Evolutionary conservation across 1,140 invertebrate genomes (phyloP), one percentile per base, ranked within the genome.

Genomic region (Trachymyrmex cornetzi): DNA sequence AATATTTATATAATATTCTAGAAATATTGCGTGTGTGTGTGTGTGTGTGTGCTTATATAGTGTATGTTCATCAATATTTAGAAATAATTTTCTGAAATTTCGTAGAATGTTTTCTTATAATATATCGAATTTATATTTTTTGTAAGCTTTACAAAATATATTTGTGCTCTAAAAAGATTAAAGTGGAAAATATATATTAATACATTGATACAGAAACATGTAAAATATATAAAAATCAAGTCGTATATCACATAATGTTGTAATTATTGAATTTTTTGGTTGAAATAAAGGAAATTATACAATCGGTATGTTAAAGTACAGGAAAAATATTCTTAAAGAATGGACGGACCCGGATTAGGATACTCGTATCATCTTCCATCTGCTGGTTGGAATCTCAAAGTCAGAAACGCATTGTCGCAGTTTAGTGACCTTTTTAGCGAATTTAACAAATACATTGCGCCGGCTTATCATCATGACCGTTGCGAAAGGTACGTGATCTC

Each of bases 381-480:
- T 57, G 97, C 97, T 85, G 97, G 98, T 48, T 97, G 97, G 96
- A 96, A 97, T 89, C 95, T 98, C 87, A 97, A 97, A 95, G 96
- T 98, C 79, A 96, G 97, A 91, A 98, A 98, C 94, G 97, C 96
- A 50, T 93, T 98, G 59, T 97, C 98, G 12, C 98, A 99, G 94
- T 99, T 99, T 92, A 99, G 98, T 93, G 98, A 99, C 94, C 94
- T 99, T 55, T 99, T 99, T 94, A 99, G 98, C 93, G 98, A 99
- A 96, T 99, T 99, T 94, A 98, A 98, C 93, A 98, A 98, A 95
- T 99, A 99, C 92, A 98, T 99, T 80, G 98, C 98, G 24, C 98
- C 98, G 44, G 98, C 98, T 85, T 99, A 99, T 95, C 98, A 99
- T 94, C 98, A 99, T 96, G 98, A 99, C 94, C 96, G 98, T 72